Evolutionary conservation across 2,797 vertebrate genomes (phyloP), one percentile per base, ranked within the genome.

Genomic region (Peromyscus attwateri): DNA sequence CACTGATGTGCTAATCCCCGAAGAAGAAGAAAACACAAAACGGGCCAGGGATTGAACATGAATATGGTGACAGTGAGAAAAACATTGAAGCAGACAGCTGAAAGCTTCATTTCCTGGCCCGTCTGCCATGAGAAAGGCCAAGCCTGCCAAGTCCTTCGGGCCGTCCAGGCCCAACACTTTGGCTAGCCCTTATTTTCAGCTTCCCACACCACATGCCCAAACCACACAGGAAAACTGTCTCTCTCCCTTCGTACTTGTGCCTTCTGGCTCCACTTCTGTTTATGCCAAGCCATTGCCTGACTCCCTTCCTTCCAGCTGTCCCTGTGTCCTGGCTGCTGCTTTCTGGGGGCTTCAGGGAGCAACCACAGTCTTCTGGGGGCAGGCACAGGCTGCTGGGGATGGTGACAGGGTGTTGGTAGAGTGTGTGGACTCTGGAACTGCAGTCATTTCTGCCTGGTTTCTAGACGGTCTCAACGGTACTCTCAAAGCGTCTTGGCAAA

Each of bases 121-220:
- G 19, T 88, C 87, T 73, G 94, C 87, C 92, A 34, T 96, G 95
- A 92, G 97, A 95, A 97, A 82, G 71, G 89, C 87, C 2, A 66
- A 52, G 73, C 84, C 93, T 97, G 97, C 97, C 97, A 98, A 97
- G 21, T 79, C 94, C 88, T 93, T 13, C 71, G 83, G 94, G 91
- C 96, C 60, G 11, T 92, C 89, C 88, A 95, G 95, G 89, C 95
- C 75, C 91, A 96, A 91, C 92, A 60, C 89, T 70, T 70, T 68
- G 97, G 91, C 92, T 95, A 82, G 79, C 55, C 90, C 89, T 92
- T 68, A 62, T 89, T 71, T 68, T 94, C 94, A 81, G 87, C 73
- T 66, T 31, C 80, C 91, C 91, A n/a, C 73, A 89, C 95, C 83
- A 92, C 91, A 97, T 84, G 91, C 87, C 81, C 71, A 96, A 96